Percentiles rank a stretch among this genome's conserved stretches.
phyloP scores from a whole-genome alignment of 1,140 invertebrate genomes.

The Nomia melanderi region DNA sequence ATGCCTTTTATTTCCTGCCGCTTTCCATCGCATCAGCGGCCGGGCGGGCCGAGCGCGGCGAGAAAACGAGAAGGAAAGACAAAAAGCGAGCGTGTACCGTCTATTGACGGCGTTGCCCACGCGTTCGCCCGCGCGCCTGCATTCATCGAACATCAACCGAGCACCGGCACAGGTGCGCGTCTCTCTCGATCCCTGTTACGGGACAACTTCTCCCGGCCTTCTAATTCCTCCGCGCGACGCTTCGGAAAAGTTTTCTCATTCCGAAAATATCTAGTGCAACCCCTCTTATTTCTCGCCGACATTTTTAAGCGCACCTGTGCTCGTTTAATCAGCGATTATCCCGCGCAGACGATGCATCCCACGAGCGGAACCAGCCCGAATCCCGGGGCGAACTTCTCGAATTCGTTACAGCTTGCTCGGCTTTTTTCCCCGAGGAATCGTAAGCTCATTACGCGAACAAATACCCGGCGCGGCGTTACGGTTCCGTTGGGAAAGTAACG shows the following conservation, averaged over 20 bases:
- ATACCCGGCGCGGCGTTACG: no score
- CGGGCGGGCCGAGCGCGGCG: not conserved
- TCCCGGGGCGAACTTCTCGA: no score
- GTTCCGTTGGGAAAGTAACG: not conserved
- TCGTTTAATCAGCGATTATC: no score
- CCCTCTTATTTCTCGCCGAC: not conserved
- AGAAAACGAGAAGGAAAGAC: slow-evolving; percentile 19
- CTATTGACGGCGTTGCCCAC: slow-evolving; percentile 63
- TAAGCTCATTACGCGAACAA: not conserved
- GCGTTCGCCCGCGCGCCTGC: slow-evolving; percentile 33
- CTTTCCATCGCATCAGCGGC: not conserved
- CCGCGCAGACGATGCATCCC: no score
- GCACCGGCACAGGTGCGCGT: slow-evolving; percentile 36
- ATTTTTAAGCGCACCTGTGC: no score
- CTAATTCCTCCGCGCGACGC: no score
- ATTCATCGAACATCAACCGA: slow-evolving; percentile 29
- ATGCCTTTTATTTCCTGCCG: slow-evolving; percentile 45
- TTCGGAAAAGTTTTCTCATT: not conserved
- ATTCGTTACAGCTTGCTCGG: no score
- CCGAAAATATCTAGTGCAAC: not conserved
- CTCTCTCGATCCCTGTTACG: not conserved
- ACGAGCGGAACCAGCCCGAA: no score
- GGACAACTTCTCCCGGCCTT: not conserved
- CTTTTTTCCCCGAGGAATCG: no score
- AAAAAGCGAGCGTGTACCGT: slow-evolving; percentile 43